Evolutionary conservation across 2,113 vertebrate genomes (phyloP).

Genomic region (Phocoena phocoena): DNA sequence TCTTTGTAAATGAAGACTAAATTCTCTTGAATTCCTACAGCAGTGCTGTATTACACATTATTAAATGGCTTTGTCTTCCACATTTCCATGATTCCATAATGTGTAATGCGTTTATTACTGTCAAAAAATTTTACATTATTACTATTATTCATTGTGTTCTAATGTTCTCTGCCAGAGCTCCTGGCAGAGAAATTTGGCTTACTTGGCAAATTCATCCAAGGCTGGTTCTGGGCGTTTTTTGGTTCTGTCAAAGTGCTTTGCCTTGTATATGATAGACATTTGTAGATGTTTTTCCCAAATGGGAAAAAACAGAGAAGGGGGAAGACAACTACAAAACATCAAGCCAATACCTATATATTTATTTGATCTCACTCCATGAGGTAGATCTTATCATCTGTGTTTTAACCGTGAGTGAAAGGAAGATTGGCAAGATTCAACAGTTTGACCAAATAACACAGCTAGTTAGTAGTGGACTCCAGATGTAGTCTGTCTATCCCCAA

Average conservation of each 20-base stretch:
- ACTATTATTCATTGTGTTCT: neutral
- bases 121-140: neutral
- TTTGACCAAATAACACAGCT: neutral
- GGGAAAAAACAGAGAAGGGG: neutral
- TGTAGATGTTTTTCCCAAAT: neutral
- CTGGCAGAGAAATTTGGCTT: neutral
- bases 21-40: neutral
- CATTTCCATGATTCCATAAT: neutral
- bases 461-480: neutral
- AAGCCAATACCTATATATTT: neutral
- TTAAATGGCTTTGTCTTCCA: neutral
- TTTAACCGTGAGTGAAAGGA: neutral
- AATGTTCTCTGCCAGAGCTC: neutral
- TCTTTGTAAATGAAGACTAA: neutral
- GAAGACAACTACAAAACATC: neutral
- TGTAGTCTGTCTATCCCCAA: accelerated
- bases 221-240: neutral
- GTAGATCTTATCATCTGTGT: neutral
- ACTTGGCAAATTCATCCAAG: neutral
- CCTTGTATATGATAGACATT: neutral
- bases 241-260: neutral
- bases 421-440: neutral
- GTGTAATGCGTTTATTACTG: neutral
- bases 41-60: neutral
- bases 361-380: neutral